Conservation (phyloP, 2,888 invertebrate genomes). For the Dasypolia templi region DNA sequence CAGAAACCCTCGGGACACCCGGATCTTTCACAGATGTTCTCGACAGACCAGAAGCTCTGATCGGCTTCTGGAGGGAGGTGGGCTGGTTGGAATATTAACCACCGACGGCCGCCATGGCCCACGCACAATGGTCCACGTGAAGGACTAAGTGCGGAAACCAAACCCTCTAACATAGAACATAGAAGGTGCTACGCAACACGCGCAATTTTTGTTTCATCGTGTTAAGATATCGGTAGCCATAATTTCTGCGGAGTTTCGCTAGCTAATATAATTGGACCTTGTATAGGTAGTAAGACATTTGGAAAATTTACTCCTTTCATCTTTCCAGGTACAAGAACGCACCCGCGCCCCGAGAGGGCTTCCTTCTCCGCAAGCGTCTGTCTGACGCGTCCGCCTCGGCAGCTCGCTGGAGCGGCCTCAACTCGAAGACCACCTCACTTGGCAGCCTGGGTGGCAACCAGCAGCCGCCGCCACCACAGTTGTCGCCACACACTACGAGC, state of each 20-base stretch:
- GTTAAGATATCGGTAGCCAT: not conserved
- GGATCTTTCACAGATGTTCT: too few species aligned
- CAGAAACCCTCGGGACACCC: too few species aligned
- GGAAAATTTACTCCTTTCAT: not conserved
- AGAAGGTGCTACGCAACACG: too few species aligned
- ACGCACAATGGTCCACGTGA: too few species aligned
- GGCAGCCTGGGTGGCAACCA: constrained; percentile 92
- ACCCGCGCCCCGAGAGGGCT: constrained; percentile 94
- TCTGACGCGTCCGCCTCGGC: constrained; percentile 92
- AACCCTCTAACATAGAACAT: too few species aligned
- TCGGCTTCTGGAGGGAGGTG: too few species aligned
- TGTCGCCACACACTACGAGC: constrained; percentile 88
- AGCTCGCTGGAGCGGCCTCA: constrained; percentile 92
- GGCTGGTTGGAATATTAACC: too few species aligned
- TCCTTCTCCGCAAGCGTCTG: constrained; percentile 94
- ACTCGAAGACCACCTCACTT: constrained; percentile 96
- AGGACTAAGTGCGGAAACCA: too few species aligned
- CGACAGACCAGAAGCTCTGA: too few species aligned
- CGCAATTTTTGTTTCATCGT: not conserved
- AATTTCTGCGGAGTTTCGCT: not conserved
- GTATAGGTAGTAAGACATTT: not conserved
- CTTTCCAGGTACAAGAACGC: constrained; percentile 91
- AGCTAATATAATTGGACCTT: not conserved
- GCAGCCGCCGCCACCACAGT: constrained; percentile 91
- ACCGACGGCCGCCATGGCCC: too few species aligned